These are phyloP conservation scores for Metaphire vulgaris DNA, from an alignment of 1,140 invertebrate species.

Conservation along the genomic window DNA sequence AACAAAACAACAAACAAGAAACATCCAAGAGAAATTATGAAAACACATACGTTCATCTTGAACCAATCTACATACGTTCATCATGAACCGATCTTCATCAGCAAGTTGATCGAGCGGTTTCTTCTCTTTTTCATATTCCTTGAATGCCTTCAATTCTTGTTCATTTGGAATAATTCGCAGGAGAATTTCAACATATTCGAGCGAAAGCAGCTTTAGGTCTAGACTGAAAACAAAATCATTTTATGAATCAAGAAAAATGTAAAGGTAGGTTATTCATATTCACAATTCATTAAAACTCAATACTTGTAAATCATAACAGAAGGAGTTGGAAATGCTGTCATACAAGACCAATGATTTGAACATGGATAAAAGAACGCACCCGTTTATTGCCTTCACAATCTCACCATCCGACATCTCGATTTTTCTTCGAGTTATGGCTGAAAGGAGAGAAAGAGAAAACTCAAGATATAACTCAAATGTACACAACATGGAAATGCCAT, in stretches of 20 bases:
- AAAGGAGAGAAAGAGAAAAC: too few species aligned
- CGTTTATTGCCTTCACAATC: conserved; percentile 83
- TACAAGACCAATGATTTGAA: too few species aligned
- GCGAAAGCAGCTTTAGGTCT: conserved; percentile 79
- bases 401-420: conserved; percentile 87
- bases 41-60: not conserved
- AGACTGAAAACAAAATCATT: too few species aligned
- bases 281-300: too few species aligned
- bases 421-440: conserved; percentile 94
- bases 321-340: too few species aligned
- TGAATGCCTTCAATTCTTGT: conserved; percentile 84
- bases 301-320: too few species aligned
- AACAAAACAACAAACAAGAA: not conserved
- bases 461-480: too few species aligned
- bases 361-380: too few species aligned
- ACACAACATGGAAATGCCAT: too few species aligned
- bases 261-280: too few species aligned
- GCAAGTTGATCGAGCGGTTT: conserved; percentile 81
- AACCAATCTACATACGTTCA: too few species aligned
- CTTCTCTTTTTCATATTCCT: conserved; percentile 81
- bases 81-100: conserved; percentile 82
- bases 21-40: not conserved
- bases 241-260: too few species aligned
- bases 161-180: conserved; percentile 92
- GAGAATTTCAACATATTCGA: conserved; percentile 87